phyloP scores from a whole-genome alignment of 2,113 vertebrate genomes.

The Pseudonaja textilis region DNA sequence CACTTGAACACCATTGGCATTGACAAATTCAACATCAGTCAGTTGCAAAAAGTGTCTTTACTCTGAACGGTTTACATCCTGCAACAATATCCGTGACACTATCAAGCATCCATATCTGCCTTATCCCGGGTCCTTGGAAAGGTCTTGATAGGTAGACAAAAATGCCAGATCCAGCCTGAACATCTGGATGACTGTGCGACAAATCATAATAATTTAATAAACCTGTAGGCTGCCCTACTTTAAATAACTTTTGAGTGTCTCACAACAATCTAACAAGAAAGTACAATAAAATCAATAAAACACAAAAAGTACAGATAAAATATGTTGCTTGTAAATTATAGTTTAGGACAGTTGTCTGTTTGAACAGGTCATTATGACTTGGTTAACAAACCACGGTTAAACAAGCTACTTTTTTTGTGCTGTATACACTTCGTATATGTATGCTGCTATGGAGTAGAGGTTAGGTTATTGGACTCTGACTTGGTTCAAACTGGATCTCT shows the following conservation, averaged over 20 bases:
- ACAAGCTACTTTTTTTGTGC: neutral
- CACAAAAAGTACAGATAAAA: neutral
- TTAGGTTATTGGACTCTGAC: neutral
- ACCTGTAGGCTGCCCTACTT: neutral
- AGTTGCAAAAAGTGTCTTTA: neutral
- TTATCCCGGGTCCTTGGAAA: neutral
- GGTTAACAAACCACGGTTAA: neutral
- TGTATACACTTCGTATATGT: neutral
- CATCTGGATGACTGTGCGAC: neutral
- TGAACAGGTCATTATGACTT: neutral
- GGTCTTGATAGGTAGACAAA: neutral
- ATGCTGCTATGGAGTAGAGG: neutral
- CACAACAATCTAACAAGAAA: neutral
- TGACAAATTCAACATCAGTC: neutral
- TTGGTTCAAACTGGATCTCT: neutral
- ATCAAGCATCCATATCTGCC: neutral
- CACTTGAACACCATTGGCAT: neutral
- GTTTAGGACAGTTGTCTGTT: neutral
- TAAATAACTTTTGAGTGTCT: neutral
- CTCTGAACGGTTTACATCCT: neutral
- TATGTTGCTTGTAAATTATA: neutral
- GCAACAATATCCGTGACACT: neutral
- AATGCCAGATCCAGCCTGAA: neutral
- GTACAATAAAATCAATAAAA: neutral
- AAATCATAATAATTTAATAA: neutral